phyloP scores from a whole-genome alignment of 2,113 vertebrate genomes.

The Entelurus aequoreus region DNA sequence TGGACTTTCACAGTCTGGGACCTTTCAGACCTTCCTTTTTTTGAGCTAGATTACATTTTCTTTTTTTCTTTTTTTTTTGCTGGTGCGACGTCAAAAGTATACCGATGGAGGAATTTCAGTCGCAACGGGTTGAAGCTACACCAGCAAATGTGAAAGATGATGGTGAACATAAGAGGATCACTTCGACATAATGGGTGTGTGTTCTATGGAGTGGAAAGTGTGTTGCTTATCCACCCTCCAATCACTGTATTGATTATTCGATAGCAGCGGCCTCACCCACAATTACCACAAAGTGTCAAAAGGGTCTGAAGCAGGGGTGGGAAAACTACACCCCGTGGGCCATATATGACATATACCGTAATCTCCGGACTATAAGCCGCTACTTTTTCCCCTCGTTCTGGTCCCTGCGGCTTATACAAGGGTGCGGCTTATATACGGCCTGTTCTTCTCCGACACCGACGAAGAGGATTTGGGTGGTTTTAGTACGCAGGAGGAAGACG shows the following conservation, averaged over 20 bases:
- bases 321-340: too few species aligned
- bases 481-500: too few species aligned
- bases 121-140: not conserved
- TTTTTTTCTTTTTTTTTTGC: slow-evolving; percentile 21
- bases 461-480: too few species aligned
- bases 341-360: too few species aligned
- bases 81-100: slow-evolving; percentile 52
- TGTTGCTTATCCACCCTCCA: slow-evolving; percentile 7
- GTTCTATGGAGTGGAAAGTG: slow-evolving; percentile 3
- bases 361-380: too few species aligned
- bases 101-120: slow-evolving; percentile 16
- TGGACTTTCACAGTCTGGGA: slow-evolving; percentile 35
- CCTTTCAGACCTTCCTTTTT: slow-evolving; percentile 16
- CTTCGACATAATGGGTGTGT: slow-evolving; percentile 1
- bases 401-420: too few species aligned
- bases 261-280: slow-evolving; percentile 27
- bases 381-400: too few species aligned
- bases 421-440: too few species aligned
- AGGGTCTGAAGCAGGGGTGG: too few species aligned
- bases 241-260: slow-evolving; percentile 30
- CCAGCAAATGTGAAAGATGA: slow-evolving; percentile 25
- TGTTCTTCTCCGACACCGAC: too few species aligned
- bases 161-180: not conserved
- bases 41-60: slow-evolving; percentile 8
- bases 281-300: slow-evolving; percentile 16